Conservation (phyloP, 2,888 invertebrate species). For the Philereme vetulata region DNA sequence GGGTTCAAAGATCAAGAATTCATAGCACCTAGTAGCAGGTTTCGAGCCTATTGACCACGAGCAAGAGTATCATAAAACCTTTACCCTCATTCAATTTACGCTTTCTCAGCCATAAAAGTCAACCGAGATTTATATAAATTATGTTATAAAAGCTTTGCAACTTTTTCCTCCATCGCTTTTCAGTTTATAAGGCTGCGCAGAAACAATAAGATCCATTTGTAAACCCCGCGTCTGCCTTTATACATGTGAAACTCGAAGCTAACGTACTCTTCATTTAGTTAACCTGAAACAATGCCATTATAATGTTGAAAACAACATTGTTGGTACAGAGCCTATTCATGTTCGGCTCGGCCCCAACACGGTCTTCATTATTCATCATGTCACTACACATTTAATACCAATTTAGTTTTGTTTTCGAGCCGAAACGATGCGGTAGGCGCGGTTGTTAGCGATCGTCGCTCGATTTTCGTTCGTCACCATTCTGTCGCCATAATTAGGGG, state of each 20-base stretch:
- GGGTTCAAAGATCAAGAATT: conserved; percentile 30
- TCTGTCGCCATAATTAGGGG: conserved; percentile 74
- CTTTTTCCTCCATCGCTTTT: conserved; percentile 29
- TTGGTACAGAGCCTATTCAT: conserved; percentile 35
- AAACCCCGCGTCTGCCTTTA: conserved; percentile 23
- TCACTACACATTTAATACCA: conserved; percentile 60
- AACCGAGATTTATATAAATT: conserved; percentile 34
- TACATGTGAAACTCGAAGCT: conserved; percentile 30
- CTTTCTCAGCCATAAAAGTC: conserved; percentile 32
- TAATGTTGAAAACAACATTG: conserved; percentile 61
- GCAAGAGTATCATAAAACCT: conserved; percentile 33
- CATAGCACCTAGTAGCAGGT: conserved; percentile 31
- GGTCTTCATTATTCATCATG: conserved; percentile 64
- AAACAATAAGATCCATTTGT: conserved; percentile 28
- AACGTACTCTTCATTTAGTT: conserved; percentile 43
- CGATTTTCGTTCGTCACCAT: conserved; percentile 65
- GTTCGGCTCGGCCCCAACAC: conserved; percentile 46
- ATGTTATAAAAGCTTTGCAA: conserved; percentile 31
- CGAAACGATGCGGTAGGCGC: conserved; percentile 58
- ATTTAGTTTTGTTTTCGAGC: conserved; percentile 59
- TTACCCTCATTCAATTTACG: conserved; percentile 35
- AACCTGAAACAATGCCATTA: conserved; percentile 66
- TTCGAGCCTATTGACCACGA: conserved; percentile 33
- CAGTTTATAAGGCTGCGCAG: conserved; percentile 25
- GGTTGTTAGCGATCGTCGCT: conserved; percentile 66